Conservation (phyloP, 2,113 vertebrate species). For the Aix galericulata region DNA sequence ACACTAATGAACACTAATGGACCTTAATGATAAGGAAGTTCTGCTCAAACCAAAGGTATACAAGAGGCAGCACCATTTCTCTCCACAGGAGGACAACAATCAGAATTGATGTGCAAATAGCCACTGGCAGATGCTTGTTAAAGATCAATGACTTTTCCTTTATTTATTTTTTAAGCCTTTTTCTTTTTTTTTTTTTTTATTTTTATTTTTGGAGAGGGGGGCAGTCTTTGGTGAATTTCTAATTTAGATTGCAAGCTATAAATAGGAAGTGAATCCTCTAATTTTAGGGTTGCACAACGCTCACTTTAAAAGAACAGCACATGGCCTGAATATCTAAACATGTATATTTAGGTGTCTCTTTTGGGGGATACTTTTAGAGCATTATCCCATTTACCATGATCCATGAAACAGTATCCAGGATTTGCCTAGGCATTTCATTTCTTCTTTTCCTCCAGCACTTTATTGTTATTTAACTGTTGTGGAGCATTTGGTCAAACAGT, state of each 20-base stretch:
- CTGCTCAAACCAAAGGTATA: slow-evolving; percentile 23
- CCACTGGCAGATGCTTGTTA: slow-evolving; percentile 31
- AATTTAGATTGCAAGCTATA: background rate
- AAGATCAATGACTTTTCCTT: background rate
- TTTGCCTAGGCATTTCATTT: background rate
- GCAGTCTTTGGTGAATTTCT: background rate
- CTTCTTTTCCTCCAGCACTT: background rate
- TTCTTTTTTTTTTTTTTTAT: background rate
- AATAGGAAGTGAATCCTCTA: background rate
- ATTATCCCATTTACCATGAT: background rate
- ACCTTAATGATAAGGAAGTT: slow-evolving; percentile 32
- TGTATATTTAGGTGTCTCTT: background rate
- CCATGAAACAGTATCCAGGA: background rate
- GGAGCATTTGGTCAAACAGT: background rate
- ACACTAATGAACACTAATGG: slow-evolving; percentile 40
- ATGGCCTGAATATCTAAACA: background rate
- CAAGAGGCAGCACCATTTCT: background rate
- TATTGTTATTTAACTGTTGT: background rate
- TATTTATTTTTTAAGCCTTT: background rate
- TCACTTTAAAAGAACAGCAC: background rate
- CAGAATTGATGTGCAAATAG: slow-evolving; percentile 5
- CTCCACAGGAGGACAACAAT: slow-evolving; percentile 10
- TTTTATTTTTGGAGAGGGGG: background rate
- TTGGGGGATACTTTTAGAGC: background rate
- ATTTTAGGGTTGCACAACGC: background rate